phyloP scores from a whole-genome alignment of 1,140 invertebrate species.

The Dolichoris vasculosae region DNA sequence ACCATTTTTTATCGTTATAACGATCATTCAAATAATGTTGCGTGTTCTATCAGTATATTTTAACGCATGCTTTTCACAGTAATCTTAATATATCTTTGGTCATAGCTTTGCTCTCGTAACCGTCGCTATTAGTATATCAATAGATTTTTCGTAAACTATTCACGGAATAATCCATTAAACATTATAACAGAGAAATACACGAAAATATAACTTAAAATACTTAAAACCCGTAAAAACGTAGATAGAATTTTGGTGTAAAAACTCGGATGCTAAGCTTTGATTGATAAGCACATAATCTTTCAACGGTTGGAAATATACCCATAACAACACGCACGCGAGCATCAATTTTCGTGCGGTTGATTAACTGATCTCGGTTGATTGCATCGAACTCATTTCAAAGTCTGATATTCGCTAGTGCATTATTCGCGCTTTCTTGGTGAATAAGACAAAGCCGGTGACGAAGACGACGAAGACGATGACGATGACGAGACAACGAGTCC shows the following conservation, averaged over 20 bases:
- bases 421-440: not conserved
- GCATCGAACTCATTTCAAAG: constrained; percentile 6
- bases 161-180: no score
- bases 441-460: not conserved
- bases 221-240: not conserved
- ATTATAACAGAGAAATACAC: not conserved
- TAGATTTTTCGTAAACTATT: no score
- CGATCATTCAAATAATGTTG: no score
- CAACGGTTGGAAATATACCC: not conserved
- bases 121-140: no score
- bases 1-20: no score
- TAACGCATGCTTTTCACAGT: not conserved
- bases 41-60: no score
- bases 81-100: not conserved
- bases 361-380: not conserved
- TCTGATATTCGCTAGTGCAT: not conserved
- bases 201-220: not conserved
- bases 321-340: not conserved
- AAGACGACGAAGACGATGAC: not conserved
- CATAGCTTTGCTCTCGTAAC: no score
- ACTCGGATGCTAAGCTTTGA: not conserved
- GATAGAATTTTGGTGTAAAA: not conserved
- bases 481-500: no score
- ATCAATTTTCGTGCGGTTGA: not conserved
- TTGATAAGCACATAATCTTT: not conserved